phyloP scores from a whole-genome alignment of 2,888 invertebrate genomes.

The Ennomos quercinarius region DNA sequence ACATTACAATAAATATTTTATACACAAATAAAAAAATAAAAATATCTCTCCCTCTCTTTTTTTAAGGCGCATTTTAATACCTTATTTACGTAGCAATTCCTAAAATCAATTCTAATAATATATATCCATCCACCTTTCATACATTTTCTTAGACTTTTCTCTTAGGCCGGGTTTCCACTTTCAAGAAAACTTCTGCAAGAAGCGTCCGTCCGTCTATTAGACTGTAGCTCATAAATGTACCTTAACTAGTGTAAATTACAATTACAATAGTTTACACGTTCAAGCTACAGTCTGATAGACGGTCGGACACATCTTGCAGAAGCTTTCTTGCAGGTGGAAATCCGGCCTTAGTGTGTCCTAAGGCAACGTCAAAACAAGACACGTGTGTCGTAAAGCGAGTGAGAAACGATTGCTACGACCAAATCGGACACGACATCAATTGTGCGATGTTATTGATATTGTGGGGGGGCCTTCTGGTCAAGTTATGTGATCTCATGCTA shows the following conservation, averaged over 20 bases:
- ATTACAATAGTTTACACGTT: no score
- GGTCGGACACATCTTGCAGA: no score
- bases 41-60: no score
- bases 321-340: no score
- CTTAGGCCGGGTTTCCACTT: no score
- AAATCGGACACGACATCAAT: conserved; percentile 84
- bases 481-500: conserved; percentile 68
- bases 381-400: conserved; percentile 73
- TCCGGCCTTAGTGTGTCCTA: conserved; percentile 43
- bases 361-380: conserved; percentile 54
- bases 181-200: no score
- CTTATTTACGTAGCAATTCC: background rate
- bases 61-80: no score
- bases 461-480: conserved; percentile 45
- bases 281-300: no score
- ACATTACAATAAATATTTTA: no score
- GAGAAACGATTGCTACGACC: conserved; percentile 73
- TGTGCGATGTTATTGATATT: conserved; percentile 80
- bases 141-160: conserved; percentile 12
- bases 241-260: no score
- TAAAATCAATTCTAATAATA: conserved; percentile 4
- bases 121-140: conserved; percentile 1
- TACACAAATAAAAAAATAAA: background rate
- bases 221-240: no score
- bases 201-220: no score